A percentile compares a stretch with the other conserved stretches of the same genome.
Evolutionary conservation across 2,113 vertebrate genomes (phyloP).

Genomic region (Candoia aspera): DNA sequence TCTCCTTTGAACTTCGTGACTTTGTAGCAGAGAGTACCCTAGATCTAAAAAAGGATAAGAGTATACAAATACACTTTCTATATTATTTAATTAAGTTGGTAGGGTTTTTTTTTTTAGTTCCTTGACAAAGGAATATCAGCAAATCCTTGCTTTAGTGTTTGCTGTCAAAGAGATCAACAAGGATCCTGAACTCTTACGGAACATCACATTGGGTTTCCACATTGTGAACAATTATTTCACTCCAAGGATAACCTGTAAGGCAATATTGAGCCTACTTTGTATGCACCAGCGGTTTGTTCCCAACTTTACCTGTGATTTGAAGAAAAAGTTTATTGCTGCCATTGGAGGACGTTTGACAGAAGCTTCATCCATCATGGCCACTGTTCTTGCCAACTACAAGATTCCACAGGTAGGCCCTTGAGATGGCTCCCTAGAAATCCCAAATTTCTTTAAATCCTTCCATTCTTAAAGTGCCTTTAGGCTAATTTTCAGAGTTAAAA

Average conservation of each 20-base stretch:
- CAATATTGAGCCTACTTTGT: background rate
- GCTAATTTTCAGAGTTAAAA: background rate
- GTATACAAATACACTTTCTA: too few species aligned
- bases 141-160: slow-evolving; percentile 5
- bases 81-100: background rate
- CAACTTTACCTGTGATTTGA: background rate
- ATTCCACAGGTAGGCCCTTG: background rate
- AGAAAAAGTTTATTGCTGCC: background rate
- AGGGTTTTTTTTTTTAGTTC: background rate
- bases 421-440: too few species aligned
- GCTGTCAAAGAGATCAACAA: background rate
- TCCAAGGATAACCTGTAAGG: background rate
- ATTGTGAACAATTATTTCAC: background rate
- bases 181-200: background rate
- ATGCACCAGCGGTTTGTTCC: background rate
- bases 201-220: background rate
- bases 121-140: background rate
- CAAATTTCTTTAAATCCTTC: too few species aligned
- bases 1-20: background rate
- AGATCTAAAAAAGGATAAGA: too few species aligned
- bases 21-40: background rate
- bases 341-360: background rate
- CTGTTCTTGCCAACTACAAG: background rate
- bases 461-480: background rate
- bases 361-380: background rate